Conservation (phyloP, 2,888 invertebrate species). For the Cerastoderma edule region DNA sequence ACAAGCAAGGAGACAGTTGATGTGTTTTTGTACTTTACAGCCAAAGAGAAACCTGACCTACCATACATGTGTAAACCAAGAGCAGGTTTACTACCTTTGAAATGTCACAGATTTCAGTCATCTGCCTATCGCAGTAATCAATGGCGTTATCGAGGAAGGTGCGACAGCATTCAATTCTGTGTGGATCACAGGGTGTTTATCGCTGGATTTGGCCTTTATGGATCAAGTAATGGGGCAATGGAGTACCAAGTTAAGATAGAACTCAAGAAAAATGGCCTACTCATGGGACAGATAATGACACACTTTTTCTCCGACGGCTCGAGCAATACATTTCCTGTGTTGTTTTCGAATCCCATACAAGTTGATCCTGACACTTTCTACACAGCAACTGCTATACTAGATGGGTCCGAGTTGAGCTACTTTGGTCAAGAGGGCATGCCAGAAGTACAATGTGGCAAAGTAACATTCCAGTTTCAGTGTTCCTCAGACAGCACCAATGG, state of each 20-base stretch:
- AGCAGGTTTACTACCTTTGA: conserved; percentile 95
- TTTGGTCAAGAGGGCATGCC: conserved; percentile 98
- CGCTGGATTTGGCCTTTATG: conserved; percentile 97
- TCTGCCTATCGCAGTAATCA: conserved; percentile 98
- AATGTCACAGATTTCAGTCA: conserved; percentile 97
- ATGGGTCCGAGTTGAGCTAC: conserved; percentile 96
- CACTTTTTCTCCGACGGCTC: conserved; percentile 98
- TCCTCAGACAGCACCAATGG: conserved; percentile 98
- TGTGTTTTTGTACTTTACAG: conserved; percentile 97
- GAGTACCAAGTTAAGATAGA: conserved; percentile 98
- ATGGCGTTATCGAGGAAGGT: conserved; percentile 97
- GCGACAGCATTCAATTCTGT: conserved; percentile 98
- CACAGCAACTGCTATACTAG: conserved; percentile 97
- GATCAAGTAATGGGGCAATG: conserved; percentile 97
- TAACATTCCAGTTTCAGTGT: conserved; percentile 98
- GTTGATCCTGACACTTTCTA: conserved; percentile 97
- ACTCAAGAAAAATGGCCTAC: conserved; percentile 93
- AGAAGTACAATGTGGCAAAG: conserved; percentile 93
- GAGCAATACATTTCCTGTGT: conserved; percentile 97
- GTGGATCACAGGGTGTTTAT: conserved; percentile 98
- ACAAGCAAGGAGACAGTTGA: conserved; percentile 97
- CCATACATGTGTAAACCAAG: conserved; percentile 93
- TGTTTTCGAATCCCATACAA: conserved; percentile 91
- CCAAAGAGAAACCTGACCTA: conserved; percentile 92
- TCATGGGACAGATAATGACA: conserved; percentile 95